A percentile compares a stretch with the other conserved stretches of the same genome.
Conservation (phyloP, 2,797 vertebrate species). For the Kryptolebias ocellatus region DNA sequence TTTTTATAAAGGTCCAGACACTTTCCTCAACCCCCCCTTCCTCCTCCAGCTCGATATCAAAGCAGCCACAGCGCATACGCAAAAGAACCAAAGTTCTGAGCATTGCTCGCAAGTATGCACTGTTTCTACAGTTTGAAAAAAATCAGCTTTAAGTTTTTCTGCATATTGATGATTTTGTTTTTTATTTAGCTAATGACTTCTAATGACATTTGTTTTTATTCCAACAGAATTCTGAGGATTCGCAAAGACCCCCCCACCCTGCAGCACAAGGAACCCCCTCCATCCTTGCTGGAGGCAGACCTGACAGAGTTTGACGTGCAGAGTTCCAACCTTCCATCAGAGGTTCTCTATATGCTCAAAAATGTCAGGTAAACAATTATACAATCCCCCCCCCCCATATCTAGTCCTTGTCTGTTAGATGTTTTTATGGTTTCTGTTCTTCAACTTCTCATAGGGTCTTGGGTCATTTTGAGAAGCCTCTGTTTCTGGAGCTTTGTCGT, state of each 20-base stretch:
- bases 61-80: slow-evolving; percentile 82
- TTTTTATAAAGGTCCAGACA: slow-evolving; percentile 86
- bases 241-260: slow-evolving; percentile 92
- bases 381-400: neutral
- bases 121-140: neutral
- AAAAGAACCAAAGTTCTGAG: slow-evolving; percentile 92
- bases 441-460: slow-evolving; percentile 84
- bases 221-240: slow-evolving; percentile 88
- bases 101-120: slow-evolving; percentile 90
- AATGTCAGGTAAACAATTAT: slow-evolving; percentile 84
- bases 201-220: neutral
- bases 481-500: slow-evolving; percentile 96
- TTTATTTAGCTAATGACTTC: neutral
- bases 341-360: slow-evolving; percentile 98
- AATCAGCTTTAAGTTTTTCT: neutral
- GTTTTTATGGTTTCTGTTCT: slow-evolving; percentile 17
- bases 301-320: slow-evolving; percentile 95
- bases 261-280: slow-evolving; percentile 94
- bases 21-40: slow-evolving; percentile 84
- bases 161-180: neutral
- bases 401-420: neutral
- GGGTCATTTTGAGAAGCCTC: slow-evolving; percentile 97
- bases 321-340: slow-evolving; percentile 92
- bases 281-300: slow-evolving; percentile 93
- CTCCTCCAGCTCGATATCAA: slow-evolving; percentile 78